phyloP scores from a whole-genome alignment of 2,888 invertebrate species.

The Sarcophaga carnaria region DNA sequence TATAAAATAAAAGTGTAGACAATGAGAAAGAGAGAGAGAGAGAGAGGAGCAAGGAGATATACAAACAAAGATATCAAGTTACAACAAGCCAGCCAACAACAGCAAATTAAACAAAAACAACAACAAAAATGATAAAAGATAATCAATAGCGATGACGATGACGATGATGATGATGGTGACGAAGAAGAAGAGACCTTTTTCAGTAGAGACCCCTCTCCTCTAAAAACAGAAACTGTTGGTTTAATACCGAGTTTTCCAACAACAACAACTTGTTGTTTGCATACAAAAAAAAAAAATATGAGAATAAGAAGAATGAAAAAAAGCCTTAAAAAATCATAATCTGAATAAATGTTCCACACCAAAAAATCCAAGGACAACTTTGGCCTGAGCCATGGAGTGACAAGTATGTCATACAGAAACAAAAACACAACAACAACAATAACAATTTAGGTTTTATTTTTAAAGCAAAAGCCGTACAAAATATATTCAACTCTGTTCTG shows the following conservation, averaged over 20 bases:
- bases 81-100: not conserved
- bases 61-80: slow-evolving; percentile 68
- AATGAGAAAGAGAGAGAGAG: slow-evolving; percentile 36
- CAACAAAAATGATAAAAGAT: slow-evolving; percentile 46
- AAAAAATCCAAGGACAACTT: slow-evolving; percentile 67
- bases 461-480: slow-evolving; percentile 24
- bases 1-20: no score
- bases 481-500: slow-evolving; percentile 12
- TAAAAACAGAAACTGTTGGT: slow-evolving; percentile 44
- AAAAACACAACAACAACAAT: slow-evolving; percentile 3
- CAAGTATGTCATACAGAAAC: slow-evolving; percentile 64
- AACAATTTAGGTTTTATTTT: not conserved
- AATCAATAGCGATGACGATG: slow-evolving; percentile 59
- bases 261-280: not conserved
- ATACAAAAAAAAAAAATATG: not conserved
- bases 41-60: slow-evolving; percentile 28
- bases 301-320: not conserved
- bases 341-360: slow-evolving; percentile 67
- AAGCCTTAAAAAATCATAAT: slow-evolving; percentile 32
- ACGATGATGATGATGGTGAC: slow-evolving; percentile 40
- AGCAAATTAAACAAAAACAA: slow-evolving; percentile 23
- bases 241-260: slow-evolving; percentile 55
- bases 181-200: slow-evolving; percentile 57
- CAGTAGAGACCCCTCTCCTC: not conserved
- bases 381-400: slow-evolving; percentile 56